Conservation (phyloP, 1,140 invertebrate genomes). For the Paraescarpia echinospica region DNA sequence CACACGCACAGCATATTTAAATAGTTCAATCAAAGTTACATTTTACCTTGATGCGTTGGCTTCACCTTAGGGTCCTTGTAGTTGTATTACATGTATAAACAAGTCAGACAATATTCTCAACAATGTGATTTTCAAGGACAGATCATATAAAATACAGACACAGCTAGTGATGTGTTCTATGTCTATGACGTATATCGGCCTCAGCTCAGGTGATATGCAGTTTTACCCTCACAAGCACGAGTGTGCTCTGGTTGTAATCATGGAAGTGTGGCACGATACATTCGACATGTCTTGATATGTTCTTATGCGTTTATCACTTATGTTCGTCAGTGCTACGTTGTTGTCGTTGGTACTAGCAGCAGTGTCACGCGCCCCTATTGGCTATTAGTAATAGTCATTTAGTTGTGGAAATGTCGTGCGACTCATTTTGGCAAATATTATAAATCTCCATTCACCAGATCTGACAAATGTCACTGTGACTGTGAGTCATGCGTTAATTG, state of each 20-base stretch:
- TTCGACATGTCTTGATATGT: background rate
- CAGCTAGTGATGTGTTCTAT: too few species aligned
- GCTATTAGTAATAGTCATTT: too few species aligned
- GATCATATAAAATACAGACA: too few species aligned
- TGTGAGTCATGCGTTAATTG: background rate
- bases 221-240: background rate
- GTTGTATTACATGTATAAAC: too few species aligned
- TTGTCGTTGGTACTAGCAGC: background rate
- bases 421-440: too few species aligned
- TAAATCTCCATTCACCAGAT: too few species aligned
- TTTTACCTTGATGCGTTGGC: background rate
- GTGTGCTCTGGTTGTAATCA: background rate
- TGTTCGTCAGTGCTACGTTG: background rate
- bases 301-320: too few species aligned
- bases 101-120: too few species aligned
- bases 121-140: too few species aligned
- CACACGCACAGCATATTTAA: background rate
- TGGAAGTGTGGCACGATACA: background rate
- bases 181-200: too few species aligned
- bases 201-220: background rate
- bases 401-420: too few species aligned
- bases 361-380: background rate
- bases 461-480: background rate
- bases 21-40: background rate
- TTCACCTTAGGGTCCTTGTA: background rate